Conservation (phyloP, 2,797 vertebrate species). For the Dromococcyx pavoninus region DNA sequence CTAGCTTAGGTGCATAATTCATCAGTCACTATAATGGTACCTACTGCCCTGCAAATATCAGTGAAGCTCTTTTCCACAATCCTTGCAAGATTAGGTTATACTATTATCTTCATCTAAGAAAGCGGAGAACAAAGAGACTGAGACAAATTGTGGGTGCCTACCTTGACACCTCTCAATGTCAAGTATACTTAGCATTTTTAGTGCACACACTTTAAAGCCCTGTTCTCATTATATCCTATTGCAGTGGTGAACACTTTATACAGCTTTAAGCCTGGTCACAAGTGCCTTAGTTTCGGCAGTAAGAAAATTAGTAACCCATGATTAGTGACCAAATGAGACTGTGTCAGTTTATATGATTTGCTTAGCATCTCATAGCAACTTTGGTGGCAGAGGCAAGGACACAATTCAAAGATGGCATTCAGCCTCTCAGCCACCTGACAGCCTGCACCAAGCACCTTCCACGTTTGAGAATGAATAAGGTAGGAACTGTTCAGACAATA, state of each 20-base stretch:
- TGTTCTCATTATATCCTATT: neutral
- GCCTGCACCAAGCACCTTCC: neutral
- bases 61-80: neutral
- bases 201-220: neutral
- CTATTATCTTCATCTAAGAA: neutral
- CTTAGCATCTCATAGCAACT: neutral
- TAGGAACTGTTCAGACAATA: neutral
- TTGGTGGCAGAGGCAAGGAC: neutral
- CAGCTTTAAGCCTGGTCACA: neutral
- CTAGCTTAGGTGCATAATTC: neutral
- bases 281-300: neutral
- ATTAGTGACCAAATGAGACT: conserved; percentile 8
- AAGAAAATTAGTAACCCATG: neutral
- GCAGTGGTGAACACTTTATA: neutral
- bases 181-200: neutral
- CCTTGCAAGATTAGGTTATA: neutral
- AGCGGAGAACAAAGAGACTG: neutral
- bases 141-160: neutral
- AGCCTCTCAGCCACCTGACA: neutral
- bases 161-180: neutral
- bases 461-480: neutral
- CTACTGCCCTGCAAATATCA: neutral
- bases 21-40: neutral
- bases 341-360: neutral
- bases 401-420: neutral